phyloP scores from a whole-genome alignment of 2,113 vertebrate species.

The Stegostoma tigrinum region DNA sequence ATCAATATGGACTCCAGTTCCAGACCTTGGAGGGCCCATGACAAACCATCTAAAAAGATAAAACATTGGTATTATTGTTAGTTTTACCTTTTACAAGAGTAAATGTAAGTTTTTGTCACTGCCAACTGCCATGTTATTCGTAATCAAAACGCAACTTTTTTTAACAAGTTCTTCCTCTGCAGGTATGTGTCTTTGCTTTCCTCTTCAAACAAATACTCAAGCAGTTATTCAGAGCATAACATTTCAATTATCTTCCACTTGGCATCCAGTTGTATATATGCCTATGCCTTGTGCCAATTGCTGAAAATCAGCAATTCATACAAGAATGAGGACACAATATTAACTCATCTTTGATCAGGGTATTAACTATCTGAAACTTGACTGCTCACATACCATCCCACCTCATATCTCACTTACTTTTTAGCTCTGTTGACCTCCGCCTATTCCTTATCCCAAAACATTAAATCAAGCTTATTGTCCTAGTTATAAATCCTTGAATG shows the following conservation, averaged over 20 bases:
- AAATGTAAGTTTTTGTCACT: background rate
- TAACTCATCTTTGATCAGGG: background rate
- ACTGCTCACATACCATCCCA: background rate
- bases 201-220: background rate
- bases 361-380: background rate
- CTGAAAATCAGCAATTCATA: background rate
- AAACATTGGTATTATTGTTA: background rate
- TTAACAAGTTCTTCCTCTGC: background rate
- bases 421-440: background rate
- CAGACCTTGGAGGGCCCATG: conserved; percentile 91
- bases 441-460: background rate
- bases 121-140: background rate
- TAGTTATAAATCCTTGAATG: background rate
- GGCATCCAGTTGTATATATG: background rate
- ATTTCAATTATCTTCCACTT: background rate
- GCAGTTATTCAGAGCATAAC: background rate
- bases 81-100: too few species aligned
- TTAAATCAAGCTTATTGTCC: background rate
- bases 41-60: conserved; percentile 79
- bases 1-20: conserved; percentile 96
- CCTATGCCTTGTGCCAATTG: background rate
- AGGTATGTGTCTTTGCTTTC: background rate
- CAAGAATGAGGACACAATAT: background rate
- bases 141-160: background rate
- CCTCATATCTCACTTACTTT: background rate